Evolutionary conservation across 2,113 vertebrate species (phyloP), one percentile per base, ranked within the genome.

Genomic region (Rhynchomys soricoides): DNA sequence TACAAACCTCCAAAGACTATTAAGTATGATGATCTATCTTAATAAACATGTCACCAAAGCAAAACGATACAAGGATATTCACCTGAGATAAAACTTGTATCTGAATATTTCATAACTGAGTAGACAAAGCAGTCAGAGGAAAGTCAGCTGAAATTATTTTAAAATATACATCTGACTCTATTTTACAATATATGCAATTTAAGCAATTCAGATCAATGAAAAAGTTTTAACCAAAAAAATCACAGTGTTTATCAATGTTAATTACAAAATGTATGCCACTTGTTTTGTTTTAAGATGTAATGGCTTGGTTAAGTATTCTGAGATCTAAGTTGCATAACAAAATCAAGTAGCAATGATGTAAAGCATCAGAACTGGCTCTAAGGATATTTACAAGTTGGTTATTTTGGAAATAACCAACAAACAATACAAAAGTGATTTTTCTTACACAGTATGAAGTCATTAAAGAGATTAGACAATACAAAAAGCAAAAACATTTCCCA

Each of bases 41-140:
- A 97, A 97, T 96, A 77, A 98, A 97, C 91, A 94, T 97, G 98
- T 97, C 96, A 97, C 94, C 82, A 96, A 96, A 98, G 97, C 97
- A 98, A 98, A 98, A 95, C 90, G 97, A 97, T 98, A 98, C 97
- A 98, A 98, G 98, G 98, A 92, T 98, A 98, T 98, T 99, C 98
- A 98, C 98, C 98, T 98, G 98, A 99, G 98, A 98, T 98, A 98
- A 98, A 98, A 98, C 98, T 98, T 98, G 98, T 98, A 98, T 98
- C 98, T 98, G 97, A 98, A 90, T 98, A 98, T 98, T 98, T 97
- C 95, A 92, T 97, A 97, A 98, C 96, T 98, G 98, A 98, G 98
- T 98, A 98, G 98, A 97, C 98, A 98, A 98, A 97, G 98, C 98
- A 95, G 98, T 98, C 12, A 98, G 97, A 98, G 97, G 95, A 99